phyloP scores from a whole-genome alignment of 2,797 vertebrate species.

The Mus spretus region DNA sequence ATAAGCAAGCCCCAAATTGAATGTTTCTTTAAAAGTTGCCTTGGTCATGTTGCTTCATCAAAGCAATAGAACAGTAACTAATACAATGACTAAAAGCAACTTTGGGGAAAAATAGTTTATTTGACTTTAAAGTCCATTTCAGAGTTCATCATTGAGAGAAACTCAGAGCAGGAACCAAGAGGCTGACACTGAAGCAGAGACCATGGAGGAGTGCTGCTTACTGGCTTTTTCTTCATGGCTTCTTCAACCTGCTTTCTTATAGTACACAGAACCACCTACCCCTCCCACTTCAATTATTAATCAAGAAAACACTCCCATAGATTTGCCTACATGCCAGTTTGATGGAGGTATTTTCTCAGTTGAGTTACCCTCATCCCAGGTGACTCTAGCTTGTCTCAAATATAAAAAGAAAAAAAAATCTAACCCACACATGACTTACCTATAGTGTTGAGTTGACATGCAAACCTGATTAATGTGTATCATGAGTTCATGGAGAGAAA shows the following conservation, averaged over 20 bases:
- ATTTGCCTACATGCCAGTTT: not conserved
- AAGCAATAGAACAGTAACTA: not conserved
- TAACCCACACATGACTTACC: not conserved
- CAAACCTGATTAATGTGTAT: constrained; percentile 65
- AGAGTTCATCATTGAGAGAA: not conserved
- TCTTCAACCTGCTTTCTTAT: not conserved
- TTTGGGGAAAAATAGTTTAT: not conserved
- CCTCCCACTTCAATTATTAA: not conserved
- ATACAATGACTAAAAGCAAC: not conserved
- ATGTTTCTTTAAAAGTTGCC: not conserved
- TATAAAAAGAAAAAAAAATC: not conserved
- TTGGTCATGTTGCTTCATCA: not conserved
- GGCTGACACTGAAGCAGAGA: not conserved
- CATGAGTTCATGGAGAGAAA: constrained; percentile 76
- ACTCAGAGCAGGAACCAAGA: not conserved
- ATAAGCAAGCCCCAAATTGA: not conserved
- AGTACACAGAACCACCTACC: not conserved
- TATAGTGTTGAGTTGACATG: constrained; percentile 75
- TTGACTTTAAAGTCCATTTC: not conserved
- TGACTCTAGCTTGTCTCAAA: not conserved
- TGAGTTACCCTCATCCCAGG: not conserved
- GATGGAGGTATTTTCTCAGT: not conserved
- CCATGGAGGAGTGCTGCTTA: not conserved
- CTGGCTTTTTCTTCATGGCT: not conserved
- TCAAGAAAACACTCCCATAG: not conserved